Evolutionary conservation across 2,797 vertebrate genomes (phyloP).

Genomic region (Phataginus tetradactyla): DNA sequence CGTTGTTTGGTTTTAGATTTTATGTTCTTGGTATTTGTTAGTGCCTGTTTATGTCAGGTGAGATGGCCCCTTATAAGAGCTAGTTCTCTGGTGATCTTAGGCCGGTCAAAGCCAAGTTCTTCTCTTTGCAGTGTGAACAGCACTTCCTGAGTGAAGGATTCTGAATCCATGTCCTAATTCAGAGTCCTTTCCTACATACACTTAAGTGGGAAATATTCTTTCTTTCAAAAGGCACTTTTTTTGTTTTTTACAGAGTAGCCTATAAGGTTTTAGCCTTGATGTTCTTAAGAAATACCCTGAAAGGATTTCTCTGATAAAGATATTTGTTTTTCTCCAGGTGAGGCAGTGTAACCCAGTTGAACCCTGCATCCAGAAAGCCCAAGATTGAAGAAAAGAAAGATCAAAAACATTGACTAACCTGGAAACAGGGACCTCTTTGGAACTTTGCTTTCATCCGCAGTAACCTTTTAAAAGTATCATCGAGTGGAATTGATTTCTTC

Average conservation of each 20-base stretch:
- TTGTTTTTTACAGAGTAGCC: not conserved
- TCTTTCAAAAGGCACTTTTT: slow-evolving; percentile 6
- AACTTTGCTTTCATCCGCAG: slow-evolving; percentile 43
- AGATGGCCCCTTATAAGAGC: not conserved
- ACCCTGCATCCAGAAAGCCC: slow-evolving; percentile 45
- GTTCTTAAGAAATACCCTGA: slow-evolving; percentile 37
- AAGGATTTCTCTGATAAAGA: slow-evolving; percentile 57
- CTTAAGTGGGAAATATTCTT: not conserved
- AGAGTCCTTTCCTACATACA: not conserved
- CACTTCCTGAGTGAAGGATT: slow-evolving; percentile 22
- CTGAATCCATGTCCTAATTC: not conserved
- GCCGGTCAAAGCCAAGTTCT: not conserved
- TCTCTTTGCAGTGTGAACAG: not conserved
- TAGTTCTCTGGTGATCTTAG: slow-evolving; percentile 40
- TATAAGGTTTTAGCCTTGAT: not conserved
- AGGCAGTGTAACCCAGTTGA: slow-evolving; percentile 46
- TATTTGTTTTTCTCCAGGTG: slow-evolving; percentile 68
- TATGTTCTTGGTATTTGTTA: slow-evolving; percentile 46
- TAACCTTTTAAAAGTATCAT: slow-evolving; percentile 42
- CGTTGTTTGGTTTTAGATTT: slow-evolving; percentile 49
- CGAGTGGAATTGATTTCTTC: slow-evolving; percentile 45
- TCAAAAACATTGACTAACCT: slow-evolving; percentile 9
- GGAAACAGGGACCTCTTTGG: slow-evolving; percentile 62
- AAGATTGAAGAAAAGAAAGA: slow-evolving; percentile 50
- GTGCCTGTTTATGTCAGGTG: slow-evolving; percentile 30